Evolutionary conservation across 2,888 invertebrate species (phyloP).

Genomic region (Saturnia japonica): DNA sequence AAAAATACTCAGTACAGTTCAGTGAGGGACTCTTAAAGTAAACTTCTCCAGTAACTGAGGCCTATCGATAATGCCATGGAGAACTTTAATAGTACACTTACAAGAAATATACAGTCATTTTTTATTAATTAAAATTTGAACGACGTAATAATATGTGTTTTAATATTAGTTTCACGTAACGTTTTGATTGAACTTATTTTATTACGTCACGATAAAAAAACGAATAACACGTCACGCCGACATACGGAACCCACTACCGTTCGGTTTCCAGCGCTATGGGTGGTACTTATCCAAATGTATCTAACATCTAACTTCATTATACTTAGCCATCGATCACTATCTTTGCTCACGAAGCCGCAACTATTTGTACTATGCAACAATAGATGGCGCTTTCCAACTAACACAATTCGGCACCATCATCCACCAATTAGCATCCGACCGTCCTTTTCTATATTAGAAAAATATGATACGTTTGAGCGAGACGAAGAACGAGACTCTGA

Average conservation of each 20-base stretch:
- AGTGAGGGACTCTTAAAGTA: no score
- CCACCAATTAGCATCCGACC: slow-evolving; percentile 66
- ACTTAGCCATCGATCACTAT: slow-evolving; percentile 74
- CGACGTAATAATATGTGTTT: background rate
- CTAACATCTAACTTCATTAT: slow-evolving; percentile 74
- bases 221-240: slow-evolving; percentile 42
- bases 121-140: background rate
- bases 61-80: no score
- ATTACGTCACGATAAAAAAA: slow-evolving; percentile 39
- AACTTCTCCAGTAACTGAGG: no score
- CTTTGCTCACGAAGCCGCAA: slow-evolving; percentile 65
- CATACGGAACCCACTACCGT: slow-evolving; percentile 67
- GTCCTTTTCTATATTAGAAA: slow-evolving; percentile 40
- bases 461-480: slow-evolving; percentile 35
- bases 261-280: slow-evolving; percentile 62
- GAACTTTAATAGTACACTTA: no score
- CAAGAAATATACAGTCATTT: no score
- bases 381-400: slow-evolving; percentile 74
- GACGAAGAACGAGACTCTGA: slow-evolving; percentile 48
- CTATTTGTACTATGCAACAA: slow-evolving; percentile 79
- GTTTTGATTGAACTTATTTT: slow-evolving; percentile 40
- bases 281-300: slow-evolving; percentile 57
- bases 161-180: slow-evolving; percentile 27
- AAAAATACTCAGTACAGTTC: no score
- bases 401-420: slow-evolving; percentile 76